Conservation (phyloP, 2,888 invertebrate species). For the Amphipyra tragopoginis region DNA sequence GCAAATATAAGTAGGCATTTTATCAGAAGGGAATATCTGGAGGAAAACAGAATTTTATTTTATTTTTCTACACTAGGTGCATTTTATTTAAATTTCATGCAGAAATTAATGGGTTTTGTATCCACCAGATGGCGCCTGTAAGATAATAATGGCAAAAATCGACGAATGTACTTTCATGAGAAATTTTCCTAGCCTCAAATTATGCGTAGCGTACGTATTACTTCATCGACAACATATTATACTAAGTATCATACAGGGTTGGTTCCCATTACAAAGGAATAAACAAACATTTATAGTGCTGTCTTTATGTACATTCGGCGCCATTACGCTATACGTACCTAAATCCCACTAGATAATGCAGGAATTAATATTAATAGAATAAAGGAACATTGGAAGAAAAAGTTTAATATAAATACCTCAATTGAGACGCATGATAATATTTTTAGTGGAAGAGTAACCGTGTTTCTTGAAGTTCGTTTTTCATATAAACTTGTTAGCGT, state of each 20-base stretch:
- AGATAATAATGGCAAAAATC: conserved; percentile 24
- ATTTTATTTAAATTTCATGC: background rate
- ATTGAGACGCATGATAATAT: conserved; percentile 94
- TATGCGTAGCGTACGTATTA: background rate
- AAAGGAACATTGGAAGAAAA: conserved; percentile 12
- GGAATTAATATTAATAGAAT: conserved; percentile 3
- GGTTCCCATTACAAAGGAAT: background rate
- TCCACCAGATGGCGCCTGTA: conserved; percentile 62
- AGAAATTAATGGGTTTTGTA: background rate
- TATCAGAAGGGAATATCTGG: conserved; percentile 92
- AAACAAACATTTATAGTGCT: conserved; percentile 26
- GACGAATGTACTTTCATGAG: background rate
- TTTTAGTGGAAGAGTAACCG: conserved; percentile 92
- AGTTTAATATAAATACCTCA: conserved; percentile 90
- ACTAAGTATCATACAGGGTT: background rate
- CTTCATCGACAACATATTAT: background rate
- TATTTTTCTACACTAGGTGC: background rate
- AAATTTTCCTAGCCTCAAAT: background rate
- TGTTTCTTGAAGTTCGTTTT: conserved; percentile 88
- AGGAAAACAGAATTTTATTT: background rate
- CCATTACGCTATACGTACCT: conserved; percentile 49
- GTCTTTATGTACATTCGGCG: conserved; percentile 45
- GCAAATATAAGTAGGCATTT: conserved; percentile 94
- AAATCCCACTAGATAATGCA: conserved; percentile 16
- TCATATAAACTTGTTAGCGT: conserved; percentile 92